These are phyloP conservation scores for Noctuana brunneofusca DNA, from an alignment of 2,888 invertebrate genomes.

Conservation along the genomic window DNA sequence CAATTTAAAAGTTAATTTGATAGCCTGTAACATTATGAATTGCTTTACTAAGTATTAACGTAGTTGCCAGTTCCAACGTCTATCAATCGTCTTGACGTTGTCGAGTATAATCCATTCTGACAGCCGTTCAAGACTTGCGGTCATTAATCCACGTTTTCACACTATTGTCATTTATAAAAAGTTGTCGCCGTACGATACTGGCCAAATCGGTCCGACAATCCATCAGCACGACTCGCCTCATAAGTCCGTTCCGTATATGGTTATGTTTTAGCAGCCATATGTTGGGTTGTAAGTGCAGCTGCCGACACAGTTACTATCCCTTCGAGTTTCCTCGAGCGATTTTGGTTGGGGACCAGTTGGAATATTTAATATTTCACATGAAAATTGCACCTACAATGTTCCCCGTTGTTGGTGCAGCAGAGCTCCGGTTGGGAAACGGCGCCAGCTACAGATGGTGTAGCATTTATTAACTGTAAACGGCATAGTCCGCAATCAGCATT, in stretches of 20 bases:
- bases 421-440: slow-evolving; percentile 50
- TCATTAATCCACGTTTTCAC: slow-evolving; percentile 35
- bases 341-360: not conserved
- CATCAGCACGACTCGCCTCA: slow-evolving; percentile 53
- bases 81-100: slow-evolving; percentile 28
- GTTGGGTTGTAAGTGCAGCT: slow-evolving; percentile 51
- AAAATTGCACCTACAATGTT: not conserved
- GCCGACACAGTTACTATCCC: slow-evolving; percentile 9
- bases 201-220: slow-evolving; percentile 58
- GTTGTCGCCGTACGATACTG: slow-evolving; percentile 48
- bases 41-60: not conserved
- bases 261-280: slow-evolving; percentile 72
- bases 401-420: slow-evolving; percentile 24
- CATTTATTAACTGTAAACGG: slow-evolving; percentile 71
- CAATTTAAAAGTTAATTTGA: not conserved
- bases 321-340: slow-evolving; percentile 18
- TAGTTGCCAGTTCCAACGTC: slow-evolving; percentile 16
- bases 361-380: slow-evolving; percentile 13
- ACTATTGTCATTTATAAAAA: slow-evolving; percentile 48
- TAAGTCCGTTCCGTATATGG: slow-evolving; percentile 68
- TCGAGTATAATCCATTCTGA: slow-evolving; percentile 25
- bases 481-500: slow-evolving; percentile 62
- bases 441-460: slow-evolving; percentile 59
- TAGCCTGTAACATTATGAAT: slow-evolving; percentile 1
- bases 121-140: slow-evolving; percentile 32